These are phyloP conservation scores for Micromesistius poutassou DNA, from an alignment of 2,797 vertebrate genomes.

Conservation along the genomic window DNA sequence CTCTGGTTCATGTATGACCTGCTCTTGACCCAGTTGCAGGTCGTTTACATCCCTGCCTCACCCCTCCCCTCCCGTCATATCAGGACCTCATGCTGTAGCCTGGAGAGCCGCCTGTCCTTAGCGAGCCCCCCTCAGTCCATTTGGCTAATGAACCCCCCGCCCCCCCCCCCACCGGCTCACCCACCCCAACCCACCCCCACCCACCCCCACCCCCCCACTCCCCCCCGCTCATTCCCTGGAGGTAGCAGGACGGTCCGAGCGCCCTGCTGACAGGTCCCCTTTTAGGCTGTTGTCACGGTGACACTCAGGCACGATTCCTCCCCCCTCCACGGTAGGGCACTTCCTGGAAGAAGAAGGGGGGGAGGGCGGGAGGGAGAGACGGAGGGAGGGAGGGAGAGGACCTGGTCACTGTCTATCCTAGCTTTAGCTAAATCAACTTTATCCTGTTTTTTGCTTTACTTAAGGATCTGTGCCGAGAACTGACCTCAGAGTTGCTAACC, in stretches of 20 bases:
- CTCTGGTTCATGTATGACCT: conserved; percentile 31
- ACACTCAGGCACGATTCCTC: conserved; percentile 49
- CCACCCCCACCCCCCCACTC: conserved; percentile 78
- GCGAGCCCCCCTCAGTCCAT: conserved; percentile 52
- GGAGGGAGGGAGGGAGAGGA: background rate
- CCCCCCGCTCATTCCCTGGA: conserved; percentile 50
- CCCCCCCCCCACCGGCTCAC: conserved; percentile 54
- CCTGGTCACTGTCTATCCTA: too few species aligned
- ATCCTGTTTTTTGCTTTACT: too few species aligned
- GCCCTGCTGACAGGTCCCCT: conserved; percentile 44
- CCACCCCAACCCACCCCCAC: conserved; percentile 66
- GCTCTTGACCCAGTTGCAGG: conserved; percentile 57
- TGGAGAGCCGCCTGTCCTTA: conserved; percentile 33
- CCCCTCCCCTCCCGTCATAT: conserved; percentile 40
- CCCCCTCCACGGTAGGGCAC: conserved; percentile 31
- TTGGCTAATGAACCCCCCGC: conserved; percentile 72
- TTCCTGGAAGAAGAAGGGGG: conserved; percentile 31
- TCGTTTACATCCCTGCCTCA: conserved; percentile 62
- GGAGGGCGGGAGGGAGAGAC: conserved; percentile 17
- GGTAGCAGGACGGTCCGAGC: conserved; percentile 42
- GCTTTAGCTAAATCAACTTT: too few species aligned
- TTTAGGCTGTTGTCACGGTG: conserved; percentile 50
- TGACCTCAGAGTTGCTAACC: too few species aligned
- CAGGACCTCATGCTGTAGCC: conserved; percentile 45
- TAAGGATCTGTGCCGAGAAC: too few species aligned